Percentiles rank a stretch among this genome's conserved stretches.
Conservation (phyloP, 2,113 vertebrate genomes). For the Oenanthe oenanthe region DNA sequence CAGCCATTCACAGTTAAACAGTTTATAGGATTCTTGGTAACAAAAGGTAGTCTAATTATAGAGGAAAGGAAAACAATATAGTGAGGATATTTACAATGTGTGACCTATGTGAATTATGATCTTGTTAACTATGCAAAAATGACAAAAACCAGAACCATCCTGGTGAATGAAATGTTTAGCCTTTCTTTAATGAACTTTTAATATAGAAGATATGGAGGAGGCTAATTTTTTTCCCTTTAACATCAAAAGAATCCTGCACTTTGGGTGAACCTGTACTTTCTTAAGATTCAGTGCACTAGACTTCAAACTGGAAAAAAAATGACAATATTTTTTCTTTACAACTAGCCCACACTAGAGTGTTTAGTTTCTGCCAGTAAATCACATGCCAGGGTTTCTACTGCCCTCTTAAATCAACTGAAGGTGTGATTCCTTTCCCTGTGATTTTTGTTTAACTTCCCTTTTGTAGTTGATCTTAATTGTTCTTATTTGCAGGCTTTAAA, state of each 20-base stretch:
- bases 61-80: conserved; percentile 69
- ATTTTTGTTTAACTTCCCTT: conserved; percentile 62
- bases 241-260: conserved; percentile 71
- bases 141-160: conserved; percentile 76
- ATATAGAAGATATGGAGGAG: conserved; percentile 58
- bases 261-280: conserved; percentile 66
- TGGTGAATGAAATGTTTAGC: conserved; percentile 66
- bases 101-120: conserved; percentile 78
- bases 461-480: conserved; percentile 71
- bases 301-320: conserved; percentile 65
- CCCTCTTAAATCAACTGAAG: conserved; percentile 65
- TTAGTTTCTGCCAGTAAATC: conserved; percentile 73
- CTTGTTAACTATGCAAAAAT: conserved; percentile 76
- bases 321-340: conserved; percentile 71
- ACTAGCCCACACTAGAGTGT: conserved; percentile 56
- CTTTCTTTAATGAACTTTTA: conserved; percentile 72
- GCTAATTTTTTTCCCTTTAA: conserved; percentile 65
- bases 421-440: conserved; percentile 65
- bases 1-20: conserved; percentile 68
- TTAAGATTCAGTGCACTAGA: conserved; percentile 45
- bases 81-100: conserved; percentile 78
- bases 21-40: conserved; percentile 75
- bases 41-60: conserved; percentile 75
- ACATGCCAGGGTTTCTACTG: conserved; percentile 39
- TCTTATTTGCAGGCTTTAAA: conserved; percentile 72